Conservation (phyloP, 1,140 invertebrate genomes). For the Telenomus remus region DNA sequence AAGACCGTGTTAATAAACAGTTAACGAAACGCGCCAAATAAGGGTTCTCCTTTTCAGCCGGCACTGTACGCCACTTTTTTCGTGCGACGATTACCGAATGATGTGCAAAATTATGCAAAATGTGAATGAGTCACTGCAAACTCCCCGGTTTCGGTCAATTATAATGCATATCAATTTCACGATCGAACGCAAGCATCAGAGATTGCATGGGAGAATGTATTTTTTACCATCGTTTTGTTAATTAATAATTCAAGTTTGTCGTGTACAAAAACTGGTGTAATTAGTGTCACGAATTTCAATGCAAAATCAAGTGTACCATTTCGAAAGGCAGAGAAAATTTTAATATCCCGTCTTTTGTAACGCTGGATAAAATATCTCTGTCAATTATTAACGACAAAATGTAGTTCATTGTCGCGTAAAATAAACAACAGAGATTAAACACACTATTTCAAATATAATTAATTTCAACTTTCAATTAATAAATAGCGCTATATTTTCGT, state of each 20-base stretch:
- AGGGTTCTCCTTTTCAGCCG: conserved; percentile 11
- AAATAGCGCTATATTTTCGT: not conserved
- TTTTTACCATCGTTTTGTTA: not conserved
- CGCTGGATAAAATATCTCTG: too few species aligned
- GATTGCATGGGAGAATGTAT: not conserved
- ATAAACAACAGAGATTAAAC: not conserved
- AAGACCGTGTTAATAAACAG: conserved; percentile 47
- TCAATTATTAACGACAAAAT: too few species aligned
- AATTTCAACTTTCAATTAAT: not conserved
- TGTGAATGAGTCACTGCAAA: conserved; percentile 20
- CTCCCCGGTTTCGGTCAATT: not conserved
- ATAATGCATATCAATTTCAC: not conserved
- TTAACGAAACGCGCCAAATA: conserved; percentile 41
- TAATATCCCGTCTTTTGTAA: too few species aligned
- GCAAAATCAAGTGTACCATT: too few species aligned
- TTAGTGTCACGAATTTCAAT: too few species aligned
- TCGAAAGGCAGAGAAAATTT: too few species aligned
- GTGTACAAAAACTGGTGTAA: too few species aligned
- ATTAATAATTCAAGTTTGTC: too few species aligned
- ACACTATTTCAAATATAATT: too few species aligned
- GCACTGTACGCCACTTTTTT: conserved; percentile 3
- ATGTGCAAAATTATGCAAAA: conserved; percentile 24
- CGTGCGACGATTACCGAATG: conserved; percentile 23
- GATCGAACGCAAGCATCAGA: not conserved
- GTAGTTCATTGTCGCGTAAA: not conserved